Base-by-base conservation (phyloP, 2,888 invertebrate genomes). In the Philonicus albiceps region DNA sequence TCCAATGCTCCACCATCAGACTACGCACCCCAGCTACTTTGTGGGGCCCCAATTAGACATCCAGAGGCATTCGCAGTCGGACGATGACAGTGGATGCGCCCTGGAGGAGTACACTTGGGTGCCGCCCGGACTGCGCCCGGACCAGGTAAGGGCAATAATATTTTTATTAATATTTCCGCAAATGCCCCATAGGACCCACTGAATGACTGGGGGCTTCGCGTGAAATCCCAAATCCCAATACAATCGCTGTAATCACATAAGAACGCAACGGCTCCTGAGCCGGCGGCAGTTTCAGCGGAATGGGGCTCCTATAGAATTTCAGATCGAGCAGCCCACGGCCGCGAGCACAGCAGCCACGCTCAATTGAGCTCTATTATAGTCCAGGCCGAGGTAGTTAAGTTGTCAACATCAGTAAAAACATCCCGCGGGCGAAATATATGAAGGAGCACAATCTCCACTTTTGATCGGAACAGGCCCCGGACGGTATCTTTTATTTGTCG, bases 81-180 rank as follows among this genome's bases (percentile, higher is more conserved):
- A 99, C 92, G 99, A 99, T 92, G 99, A 99, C 93, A 98, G 98
- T 87, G 99, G 99, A n/a, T 99, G 99, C 92, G 98, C 98, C 30
- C 93, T 99, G 88, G 99, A 99, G 91, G 99, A 99, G 93, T 99
- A 99, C 93, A 98, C 98, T 3, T 99, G 99, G 99, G 97, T 99
- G 87, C 99, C 99, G 84, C 97, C 98, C 3, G 98, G 98, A 88
- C 94, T 99, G 27, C 95, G 98, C 92, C 98, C 99, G 2, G 98
- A 99, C 93, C 98, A 98, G 96, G 99, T 99, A 92, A 93, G 93
- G 93, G 89, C 78, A 22, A 72, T 43, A 43, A 3, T 27, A 31
- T 31, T 30, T 40, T 13, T 43, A 31, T 55, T 53, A 73, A 84
- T 43, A 13, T 73, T 84, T 72, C 31, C 16, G 16, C 49, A 22